Percentiles rank a stretch among this genome's conserved stretches.
phyloP scores from a whole-genome alignment of 2,888 invertebrate species.

The Caenorhabditis sp. region DNA sequence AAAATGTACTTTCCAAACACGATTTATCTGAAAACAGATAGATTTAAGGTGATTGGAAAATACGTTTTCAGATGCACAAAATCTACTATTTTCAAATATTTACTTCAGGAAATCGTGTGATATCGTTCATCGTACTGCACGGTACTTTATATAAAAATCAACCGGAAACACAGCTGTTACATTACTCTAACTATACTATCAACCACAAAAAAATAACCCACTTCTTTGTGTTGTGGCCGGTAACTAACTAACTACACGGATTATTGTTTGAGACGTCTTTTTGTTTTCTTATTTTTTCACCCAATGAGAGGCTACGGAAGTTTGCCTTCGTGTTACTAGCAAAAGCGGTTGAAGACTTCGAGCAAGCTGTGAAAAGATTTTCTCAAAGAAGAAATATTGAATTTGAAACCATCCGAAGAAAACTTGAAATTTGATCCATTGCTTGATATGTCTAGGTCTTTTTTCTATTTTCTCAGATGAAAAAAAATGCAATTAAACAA shows the following conservation, averaged over 20 bases:
- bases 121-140: too few species aligned
- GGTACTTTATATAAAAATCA: too few species aligned
- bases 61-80: too few species aligned
- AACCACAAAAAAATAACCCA: background rate
- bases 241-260: constrained; percentile 35
- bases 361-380: constrained; percentile 21
- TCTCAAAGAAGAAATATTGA: constrained; percentile 9
- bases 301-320: constrained; percentile 7
- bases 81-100: too few species aligned
- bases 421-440: constrained; percentile 49
- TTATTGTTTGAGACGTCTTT: constrained; percentile 27
- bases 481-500: constrained; percentile 1
- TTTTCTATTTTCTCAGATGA: constrained; percentile 9
- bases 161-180: too few species aligned
- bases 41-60: too few species aligned
- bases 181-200: too few species aligned
- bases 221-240: constrained; percentile 16
- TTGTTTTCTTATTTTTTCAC: constrained; percentile 11
- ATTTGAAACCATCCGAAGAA: constrained; percentile 42
- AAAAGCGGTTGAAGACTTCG: too few species aligned
- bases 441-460: constrained; percentile 47
- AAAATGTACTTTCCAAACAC: too few species aligned
- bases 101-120: too few species aligned
- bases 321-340: constrained; percentile 14
- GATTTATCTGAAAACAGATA: too few species aligned